These are phyloP conservation scores for Nebria brevicollis DNA, from an alignment of 2,888 invertebrate genomes.

Conservation along the genomic window DNA sequence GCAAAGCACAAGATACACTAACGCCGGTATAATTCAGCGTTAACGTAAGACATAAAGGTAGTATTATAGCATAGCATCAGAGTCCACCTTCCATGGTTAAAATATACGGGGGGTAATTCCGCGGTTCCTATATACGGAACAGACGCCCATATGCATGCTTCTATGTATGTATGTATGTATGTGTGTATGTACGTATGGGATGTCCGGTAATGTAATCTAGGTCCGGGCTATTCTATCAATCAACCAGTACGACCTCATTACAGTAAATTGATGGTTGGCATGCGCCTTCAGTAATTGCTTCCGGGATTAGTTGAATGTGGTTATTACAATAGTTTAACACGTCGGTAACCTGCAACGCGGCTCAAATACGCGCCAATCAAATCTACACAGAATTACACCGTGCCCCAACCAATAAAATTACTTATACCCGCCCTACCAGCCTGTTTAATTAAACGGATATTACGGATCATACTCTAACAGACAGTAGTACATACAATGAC, in stretches of 20 bases:
- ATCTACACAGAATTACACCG: slow-evolving; percentile 13
- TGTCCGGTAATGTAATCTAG: slow-evolving; percentile 24
- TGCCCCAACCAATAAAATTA: slow-evolving; percentile 11
- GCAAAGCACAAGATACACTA: slow-evolving; percentile 2
- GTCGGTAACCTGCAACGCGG: slow-evolving; percentile 21
- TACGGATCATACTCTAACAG: neutral
- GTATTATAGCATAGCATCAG: too few relatives aligned
- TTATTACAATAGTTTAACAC: slow-evolving; percentile 56
- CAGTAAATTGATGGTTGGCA: slow-evolving; percentile 58
- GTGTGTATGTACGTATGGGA: slow-evolving; percentile 9
- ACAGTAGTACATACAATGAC: neutral
- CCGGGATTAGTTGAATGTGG: slow-evolving; percentile 57
- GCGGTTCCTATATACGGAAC: neutral
- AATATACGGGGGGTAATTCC: neutral
- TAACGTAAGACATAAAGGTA: neutral
- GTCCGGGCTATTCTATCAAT: slow-evolving; percentile 55
- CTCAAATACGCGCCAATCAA: slow-evolving; percentile 16
- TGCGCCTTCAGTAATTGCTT: slow-evolving; percentile 60
- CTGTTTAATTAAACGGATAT: slow-evolving; percentile 19
- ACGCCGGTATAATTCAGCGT: neutral
- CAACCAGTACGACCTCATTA: slow-evolving; percentile 58
- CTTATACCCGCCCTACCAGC: neutral
- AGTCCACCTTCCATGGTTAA: too few relatives aligned
- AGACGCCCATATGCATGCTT: slow-evolving; percentile 8
- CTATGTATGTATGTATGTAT: neutral